Evolutionary conservation across 92 coral and sea anemone genomes (phyloP).

Genomic region (Hydrozoanthus gracilis): DNA sequence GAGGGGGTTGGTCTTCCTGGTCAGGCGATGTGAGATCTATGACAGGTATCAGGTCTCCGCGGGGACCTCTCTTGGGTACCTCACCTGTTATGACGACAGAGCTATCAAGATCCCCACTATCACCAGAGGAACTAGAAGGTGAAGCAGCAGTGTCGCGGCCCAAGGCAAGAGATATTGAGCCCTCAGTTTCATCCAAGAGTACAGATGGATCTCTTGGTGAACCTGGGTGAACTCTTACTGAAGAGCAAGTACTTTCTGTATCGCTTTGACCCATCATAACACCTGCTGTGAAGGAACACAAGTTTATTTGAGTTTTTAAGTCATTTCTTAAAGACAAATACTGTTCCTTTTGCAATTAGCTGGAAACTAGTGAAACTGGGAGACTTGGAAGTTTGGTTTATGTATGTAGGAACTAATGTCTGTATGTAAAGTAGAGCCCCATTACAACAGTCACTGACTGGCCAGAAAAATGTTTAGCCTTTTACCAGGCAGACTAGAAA

Average conservation of each 20-base stretch:
- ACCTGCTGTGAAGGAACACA: not conserved
- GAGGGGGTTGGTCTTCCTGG: slow-evolving; percentile 60
- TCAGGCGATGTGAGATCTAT: slow-evolving; percentile 95
- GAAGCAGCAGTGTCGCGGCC: slow-evolving; percentile 63
- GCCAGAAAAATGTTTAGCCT: too few relatives aligned
- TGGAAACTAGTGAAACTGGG: too few relatives aligned
- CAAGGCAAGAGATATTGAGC: slow-evolving; percentile 33
- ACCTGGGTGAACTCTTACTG: slow-evolving; percentile 90
- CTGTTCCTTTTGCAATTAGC: too few relatives aligned
- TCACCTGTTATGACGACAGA: slow-evolving; percentile 69
- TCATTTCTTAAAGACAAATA: too few relatives aligned
- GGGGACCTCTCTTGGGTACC: slow-evolving; percentile 66
- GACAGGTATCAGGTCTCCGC: slow-evolving; percentile 77
- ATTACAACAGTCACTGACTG: too few relatives aligned
- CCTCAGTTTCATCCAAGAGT: slow-evolving; percentile 71
- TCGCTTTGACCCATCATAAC: slow-evolving; percentile 90
- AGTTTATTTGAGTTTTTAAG: not conserved
- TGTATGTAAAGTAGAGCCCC: too few relatives aligned
- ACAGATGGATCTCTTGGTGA: slow-evolving; percentile 84
- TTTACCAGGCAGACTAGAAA: too few relatives aligned
- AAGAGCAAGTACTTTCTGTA: slow-evolving; percentile 88
- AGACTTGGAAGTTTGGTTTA: too few relatives aligned
- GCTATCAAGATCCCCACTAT: slow-evolving; percentile 77
- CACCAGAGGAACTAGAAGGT: slow-evolving; percentile 78
- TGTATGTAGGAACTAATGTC: too few relatives aligned